A percentile compares a stretch with the other conserved stretches of the same genome.
phyloP scores from a whole-genome alignment of 2,113 vertebrate species.

The Mesoclemmys tuberculata region DNA sequence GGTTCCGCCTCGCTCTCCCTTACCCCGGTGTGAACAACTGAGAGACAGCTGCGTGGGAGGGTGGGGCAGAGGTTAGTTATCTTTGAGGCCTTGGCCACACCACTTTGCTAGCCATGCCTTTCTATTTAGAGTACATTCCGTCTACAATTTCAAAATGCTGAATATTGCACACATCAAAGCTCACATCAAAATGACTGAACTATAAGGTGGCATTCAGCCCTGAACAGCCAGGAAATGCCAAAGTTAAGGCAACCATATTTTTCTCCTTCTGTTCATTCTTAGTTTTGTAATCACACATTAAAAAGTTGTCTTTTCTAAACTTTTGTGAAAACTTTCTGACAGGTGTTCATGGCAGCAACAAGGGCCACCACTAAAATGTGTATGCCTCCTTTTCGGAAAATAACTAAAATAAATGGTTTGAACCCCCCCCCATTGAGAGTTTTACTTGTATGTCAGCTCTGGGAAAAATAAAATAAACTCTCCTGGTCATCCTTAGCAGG shows the following conservation, averaged over 20 bases:
- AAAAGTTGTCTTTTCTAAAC: not conserved
- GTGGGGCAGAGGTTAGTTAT: not conserved
- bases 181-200: slow-evolving; percentile 1
- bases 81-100: not conserved
- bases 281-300: slow-evolving; percentile 32
- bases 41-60: not conserved
- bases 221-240: slow-evolving; percentile 49
- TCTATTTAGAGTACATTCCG: slow-evolving; percentile 15
- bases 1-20: rapidly evolving
- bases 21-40: not conserved
- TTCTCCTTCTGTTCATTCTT: slow-evolving; percentile 53
- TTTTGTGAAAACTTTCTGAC: not conserved
- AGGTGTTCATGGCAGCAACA: slow-evolving; percentile 43
- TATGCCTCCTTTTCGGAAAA: not conserved
- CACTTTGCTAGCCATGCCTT: not conserved
- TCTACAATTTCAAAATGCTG: slow-evolving; percentile 14
- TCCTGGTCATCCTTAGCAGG: no score
- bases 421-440: not conserved
- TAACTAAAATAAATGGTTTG: not conserved
- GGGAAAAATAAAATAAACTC: not conserved
- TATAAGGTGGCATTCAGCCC: not conserved
- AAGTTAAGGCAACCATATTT: slow-evolving; percentile 59
- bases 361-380: not conserved
- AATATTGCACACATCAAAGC: not conserved
- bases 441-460: not conserved